Percentiles rank a stretch among this genome's conserved stretches.
These are phyloP conservation scores for Hymenochirus boettgeri DNA, from an alignment of 2,113 vertebrate genomes.

Conservation along the genomic window DNA sequence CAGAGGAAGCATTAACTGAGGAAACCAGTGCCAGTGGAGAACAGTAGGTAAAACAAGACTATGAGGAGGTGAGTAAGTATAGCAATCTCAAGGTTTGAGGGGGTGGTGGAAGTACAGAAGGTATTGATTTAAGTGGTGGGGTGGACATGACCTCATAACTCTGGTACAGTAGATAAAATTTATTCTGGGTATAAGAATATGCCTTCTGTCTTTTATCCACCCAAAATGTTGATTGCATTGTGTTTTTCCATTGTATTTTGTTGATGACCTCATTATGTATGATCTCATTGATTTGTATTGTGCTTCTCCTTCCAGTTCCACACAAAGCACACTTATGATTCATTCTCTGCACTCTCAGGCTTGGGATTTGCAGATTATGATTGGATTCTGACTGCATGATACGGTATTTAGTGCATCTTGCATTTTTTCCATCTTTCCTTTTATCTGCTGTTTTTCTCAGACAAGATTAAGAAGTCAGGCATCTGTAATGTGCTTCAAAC, in stretches of 20 bases:
- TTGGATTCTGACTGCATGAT: conserved; percentile 19
- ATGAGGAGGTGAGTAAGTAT: too few relatives aligned
- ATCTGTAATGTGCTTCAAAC: conserved; percentile 26
- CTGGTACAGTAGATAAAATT: too few relatives aligned
- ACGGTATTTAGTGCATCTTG: conserved; percentile 36
- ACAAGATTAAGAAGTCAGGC: conserved; percentile 28
- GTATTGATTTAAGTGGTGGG: too few relatives aligned
- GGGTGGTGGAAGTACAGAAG: too few relatives aligned
- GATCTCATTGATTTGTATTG: conserved; percentile 28
- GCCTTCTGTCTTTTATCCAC: too few relatives aligned
- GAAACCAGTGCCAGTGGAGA: too few relatives aligned
- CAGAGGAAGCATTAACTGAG: too few relatives aligned
- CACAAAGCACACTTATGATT: conserved; percentile 30
- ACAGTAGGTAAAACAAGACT: too few relatives aligned
- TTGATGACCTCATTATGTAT: conserved; percentile 25
- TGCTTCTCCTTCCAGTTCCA: conserved; percentile 8
- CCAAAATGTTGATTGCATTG: too few relatives aligned
- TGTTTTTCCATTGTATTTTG: conserved; percentile 7
- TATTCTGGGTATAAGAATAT: too few relatives aligned
- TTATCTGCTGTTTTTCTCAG: conserved; percentile 31
- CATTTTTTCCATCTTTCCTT: conserved; percentile 34
- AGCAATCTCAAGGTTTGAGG: too few relatives aligned
- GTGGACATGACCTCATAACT: too few relatives aligned
- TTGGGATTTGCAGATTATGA: conserved; percentile 39
- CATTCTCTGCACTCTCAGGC: conserved; percentile 23